These are phyloP conservation scores for Alauda arvensis DNA, from an alignment of 2,797 vertebrate genomes.

Conservation along the genomic window DNA sequence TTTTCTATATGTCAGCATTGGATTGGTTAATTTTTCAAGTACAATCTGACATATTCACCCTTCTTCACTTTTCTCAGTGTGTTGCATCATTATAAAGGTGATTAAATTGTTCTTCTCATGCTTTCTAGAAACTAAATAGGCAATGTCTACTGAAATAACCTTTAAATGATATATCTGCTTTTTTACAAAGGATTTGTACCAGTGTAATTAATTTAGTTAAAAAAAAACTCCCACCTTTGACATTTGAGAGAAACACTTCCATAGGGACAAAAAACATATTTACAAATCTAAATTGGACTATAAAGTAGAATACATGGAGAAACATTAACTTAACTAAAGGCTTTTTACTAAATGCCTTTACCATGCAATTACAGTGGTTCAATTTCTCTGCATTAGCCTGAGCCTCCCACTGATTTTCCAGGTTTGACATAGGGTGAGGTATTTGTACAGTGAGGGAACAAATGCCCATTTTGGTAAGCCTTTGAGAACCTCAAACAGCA, in stretches of 20 bases:
- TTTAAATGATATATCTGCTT: background rate
- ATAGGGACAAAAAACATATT: background rate
- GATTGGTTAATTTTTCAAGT: background rate
- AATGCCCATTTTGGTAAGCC: background rate
- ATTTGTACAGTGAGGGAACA: background rate
- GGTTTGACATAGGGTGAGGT: background rate
- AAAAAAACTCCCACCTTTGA: background rate
- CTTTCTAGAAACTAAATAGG: background rate
- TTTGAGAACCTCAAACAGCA: background rate
- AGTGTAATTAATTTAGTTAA: background rate
- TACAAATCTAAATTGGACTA: background rate
- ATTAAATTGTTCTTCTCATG: background rate
- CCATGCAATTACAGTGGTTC: background rate
- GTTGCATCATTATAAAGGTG: background rate
- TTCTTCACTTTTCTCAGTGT: background rate
- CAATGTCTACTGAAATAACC: background rate
- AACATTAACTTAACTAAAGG: slow-evolving; percentile 1
- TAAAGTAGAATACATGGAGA: slow-evolving; percentile 9
- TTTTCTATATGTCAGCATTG: background rate
- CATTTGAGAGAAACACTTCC: background rate
- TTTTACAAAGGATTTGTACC: background rate
- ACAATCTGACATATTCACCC: background rate
- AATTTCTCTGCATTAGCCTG: background rate
- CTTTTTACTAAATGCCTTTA: background rate
- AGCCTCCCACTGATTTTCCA: background rate